Evolutionary conservation across 2,888 invertebrate genomes (phyloP).

Genomic region (Xestoiulus laeticollis): DNA sequence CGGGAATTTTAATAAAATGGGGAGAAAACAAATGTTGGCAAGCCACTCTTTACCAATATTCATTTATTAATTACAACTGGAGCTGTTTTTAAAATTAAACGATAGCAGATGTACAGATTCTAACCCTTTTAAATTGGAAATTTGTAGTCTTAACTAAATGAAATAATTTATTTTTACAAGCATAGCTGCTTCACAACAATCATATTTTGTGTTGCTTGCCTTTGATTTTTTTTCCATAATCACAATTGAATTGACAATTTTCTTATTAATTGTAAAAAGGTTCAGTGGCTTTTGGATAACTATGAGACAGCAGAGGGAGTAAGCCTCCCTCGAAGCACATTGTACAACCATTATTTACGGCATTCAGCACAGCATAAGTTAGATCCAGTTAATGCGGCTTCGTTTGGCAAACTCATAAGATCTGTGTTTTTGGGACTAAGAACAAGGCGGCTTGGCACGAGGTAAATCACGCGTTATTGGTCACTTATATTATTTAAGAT

Average conservation of each 20-base stretch:
- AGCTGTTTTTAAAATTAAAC: too few relatives aligned
- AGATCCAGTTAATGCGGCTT: slow-evolving; percentile 99
- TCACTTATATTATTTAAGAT: neutral
- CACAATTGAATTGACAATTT: slow-evolving; percentile 49
- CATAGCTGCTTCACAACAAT: neutral
- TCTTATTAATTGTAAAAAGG: slow-evolving; percentile 66
- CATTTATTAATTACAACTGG: too few relatives aligned
- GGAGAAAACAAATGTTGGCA: too few relatives aligned
- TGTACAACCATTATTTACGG: slow-evolving; percentile 96
- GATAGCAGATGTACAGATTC: too few relatives aligned
- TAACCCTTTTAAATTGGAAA: too few relatives aligned
- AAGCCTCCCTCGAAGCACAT: slow-evolving; percentile 89
- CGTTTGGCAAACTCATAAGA: slow-evolving; percentile 98
- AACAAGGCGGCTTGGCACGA: slow-evolving; percentile 92
- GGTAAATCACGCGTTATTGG: slow-evolving; percentile 66
- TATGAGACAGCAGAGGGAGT: slow-evolving; percentile 98
- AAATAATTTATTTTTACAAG: neutral
- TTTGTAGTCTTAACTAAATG: neutral
- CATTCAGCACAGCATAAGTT: slow-evolving; percentile 89
- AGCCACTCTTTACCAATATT: too few relatives aligned
- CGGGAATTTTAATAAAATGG: too few relatives aligned
- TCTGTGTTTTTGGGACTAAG: slow-evolving; percentile 96
- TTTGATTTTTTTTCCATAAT: neutral
- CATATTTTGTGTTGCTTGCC: neutral
- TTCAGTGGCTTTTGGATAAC: slow-evolving; percentile 96